phyloP scores from a whole-genome alignment of 2,888 invertebrate species.

The Tenthredo scrophulariae region DNA sequence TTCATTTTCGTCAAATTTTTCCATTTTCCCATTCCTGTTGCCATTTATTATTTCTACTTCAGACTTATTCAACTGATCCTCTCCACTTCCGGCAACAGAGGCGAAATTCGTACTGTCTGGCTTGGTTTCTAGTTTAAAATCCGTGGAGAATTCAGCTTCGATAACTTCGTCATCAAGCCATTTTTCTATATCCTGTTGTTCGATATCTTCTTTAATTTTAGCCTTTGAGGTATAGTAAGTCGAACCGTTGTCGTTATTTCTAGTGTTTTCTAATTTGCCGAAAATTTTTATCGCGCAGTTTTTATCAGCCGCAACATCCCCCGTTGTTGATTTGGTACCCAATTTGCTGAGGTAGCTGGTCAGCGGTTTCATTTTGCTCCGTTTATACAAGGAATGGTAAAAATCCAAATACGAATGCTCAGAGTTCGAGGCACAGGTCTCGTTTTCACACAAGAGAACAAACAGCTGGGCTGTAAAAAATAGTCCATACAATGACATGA shows the following conservation, averaged over 20 bases:
- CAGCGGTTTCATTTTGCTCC: conserved; percentile 71
- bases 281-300: not conserved
- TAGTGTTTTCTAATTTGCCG: conserved; percentile 1
- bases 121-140: not conserved
- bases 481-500: not conserved
- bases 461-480: conserved; percentile 67
- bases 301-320: not conserved
- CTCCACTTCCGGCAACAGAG: not conserved
- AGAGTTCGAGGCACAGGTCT: conserved; percentile 61
- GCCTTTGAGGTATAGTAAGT: conserved; percentile 45
- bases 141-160: conserved; percentile 28
- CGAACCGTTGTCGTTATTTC: not conserved
- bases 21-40: not conserved
- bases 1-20: not conserved
- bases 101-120: not conserved
- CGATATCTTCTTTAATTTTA: conserved; percentile 57
- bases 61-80: not conserved
- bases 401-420: conserved; percentile 69
- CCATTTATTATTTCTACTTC: not conserved
- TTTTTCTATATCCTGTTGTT: conserved; percentile 62
- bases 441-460: conserved; percentile 69
- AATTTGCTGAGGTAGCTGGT: conserved; percentile 62
- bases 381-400: conserved; percentile 75
- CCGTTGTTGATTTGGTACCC: not conserved
- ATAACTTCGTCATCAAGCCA: conserved; percentile 63